phyloP scores from a whole-genome alignment of 1,140 invertebrate species.

The Penaeus japonicus region DNA sequence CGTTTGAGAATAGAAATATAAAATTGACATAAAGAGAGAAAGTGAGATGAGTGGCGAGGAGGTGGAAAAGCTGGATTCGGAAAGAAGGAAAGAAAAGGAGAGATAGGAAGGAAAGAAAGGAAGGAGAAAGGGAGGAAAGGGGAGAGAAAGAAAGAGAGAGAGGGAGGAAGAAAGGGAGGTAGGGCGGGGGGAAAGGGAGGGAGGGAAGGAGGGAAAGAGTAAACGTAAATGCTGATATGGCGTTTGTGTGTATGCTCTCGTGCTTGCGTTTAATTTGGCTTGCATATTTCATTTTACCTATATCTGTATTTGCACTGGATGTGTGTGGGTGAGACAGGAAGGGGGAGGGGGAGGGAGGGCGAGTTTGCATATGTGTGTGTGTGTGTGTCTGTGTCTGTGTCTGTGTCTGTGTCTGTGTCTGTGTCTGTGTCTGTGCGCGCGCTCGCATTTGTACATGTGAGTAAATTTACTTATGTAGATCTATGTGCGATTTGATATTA shows the following conservation, averaged over 20 bases:
- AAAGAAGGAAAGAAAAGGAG: neutral
- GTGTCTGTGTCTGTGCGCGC: neutral
- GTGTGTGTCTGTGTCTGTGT: constrained; percentile 6
- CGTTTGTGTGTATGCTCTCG: too few relatives aligned
- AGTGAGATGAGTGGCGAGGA: neutral
- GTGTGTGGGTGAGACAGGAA: neutral
- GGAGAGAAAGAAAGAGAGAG: neutral
- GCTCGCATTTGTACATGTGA: neutral
- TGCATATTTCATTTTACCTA: too few relatives aligned
- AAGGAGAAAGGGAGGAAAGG: neutral
- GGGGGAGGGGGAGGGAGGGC: neutral
- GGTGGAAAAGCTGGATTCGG: neutral
- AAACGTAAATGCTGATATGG: too few relatives aligned
- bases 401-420: constrained; percentile 8
- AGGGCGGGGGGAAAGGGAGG: neutral
- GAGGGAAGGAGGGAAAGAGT: neutral
- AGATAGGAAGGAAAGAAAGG: neutral
- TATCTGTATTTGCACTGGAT: too few relatives aligned
- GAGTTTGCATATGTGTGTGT: neutral
- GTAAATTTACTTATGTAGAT: neutral
- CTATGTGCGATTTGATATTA: too few relatives aligned
- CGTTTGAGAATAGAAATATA: neutral
- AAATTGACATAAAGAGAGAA: neutral
- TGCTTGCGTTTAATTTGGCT: too few relatives aligned
- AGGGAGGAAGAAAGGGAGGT: neutral